These are phyloP conservation scores for Liopterus haemorrhoidalis DNA, from an alignment of 2,888 invertebrate genomes.

Conservation along the genomic window DNA sequence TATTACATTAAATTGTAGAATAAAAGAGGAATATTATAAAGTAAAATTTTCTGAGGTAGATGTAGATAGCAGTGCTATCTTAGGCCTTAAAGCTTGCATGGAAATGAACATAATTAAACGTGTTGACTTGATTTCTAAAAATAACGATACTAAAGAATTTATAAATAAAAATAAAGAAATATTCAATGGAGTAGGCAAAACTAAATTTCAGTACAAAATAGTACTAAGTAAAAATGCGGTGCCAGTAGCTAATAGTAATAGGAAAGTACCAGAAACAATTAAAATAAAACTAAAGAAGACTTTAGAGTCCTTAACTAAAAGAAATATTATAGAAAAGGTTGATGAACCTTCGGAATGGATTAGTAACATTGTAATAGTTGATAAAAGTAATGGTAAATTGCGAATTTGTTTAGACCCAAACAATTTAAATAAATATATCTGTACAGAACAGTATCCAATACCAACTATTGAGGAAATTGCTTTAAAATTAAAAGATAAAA, in stretches of 20 bases:
- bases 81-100: too few species aligned
- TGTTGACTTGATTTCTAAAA: constrained; percentile 9
- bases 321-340: background rate
- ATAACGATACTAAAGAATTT: constrained; percentile 11
- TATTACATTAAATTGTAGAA: background rate
- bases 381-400: background rate
- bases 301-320: constrained; percentile 11
- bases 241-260: constrained; percentile 11
- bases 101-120: constrained; percentile 16
- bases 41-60: too few species aligned
- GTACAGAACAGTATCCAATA: constrained; percentile 33
- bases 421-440: constrained; percentile 32
- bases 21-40: background rate
- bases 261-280: constrained; percentile 20
- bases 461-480: constrained; percentile 33
- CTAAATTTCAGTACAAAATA: constrained; percentile 17
- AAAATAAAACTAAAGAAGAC: constrained; percentile 14
- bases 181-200: constrained; percentile 19
- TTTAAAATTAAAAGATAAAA: constrained; percentile 17
- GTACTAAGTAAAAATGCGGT: constrained; percentile 13
- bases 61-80: too few species aligned
- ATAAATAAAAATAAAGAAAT: constrained; percentile 15
- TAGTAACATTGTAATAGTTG: too few species aligned
- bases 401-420: constrained; percentile 26
- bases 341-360: too few species aligned